Evolutionary conservation across 2,113 vertebrate species (phyloP).

Genomic region (Microtus richardsoni): DNA sequence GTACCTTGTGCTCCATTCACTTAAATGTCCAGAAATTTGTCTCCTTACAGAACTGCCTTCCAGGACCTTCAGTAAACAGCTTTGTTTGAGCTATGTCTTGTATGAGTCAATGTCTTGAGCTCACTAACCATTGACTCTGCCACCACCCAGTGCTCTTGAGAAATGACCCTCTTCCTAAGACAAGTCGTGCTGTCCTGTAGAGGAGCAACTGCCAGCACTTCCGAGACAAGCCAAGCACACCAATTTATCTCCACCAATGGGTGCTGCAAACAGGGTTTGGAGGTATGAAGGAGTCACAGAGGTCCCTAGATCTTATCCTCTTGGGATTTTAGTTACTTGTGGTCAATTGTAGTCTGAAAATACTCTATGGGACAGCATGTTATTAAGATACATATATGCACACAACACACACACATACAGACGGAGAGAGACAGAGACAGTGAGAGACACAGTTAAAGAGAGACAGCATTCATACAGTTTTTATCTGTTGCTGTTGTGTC

Average conservation of each 20-base stretch:
- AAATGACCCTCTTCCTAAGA: background rate
- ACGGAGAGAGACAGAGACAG: background rate
- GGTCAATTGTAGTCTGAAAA: background rate
- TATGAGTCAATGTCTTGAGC: background rate
- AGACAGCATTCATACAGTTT: background rate
- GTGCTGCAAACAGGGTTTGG: conserved; percentile 40
- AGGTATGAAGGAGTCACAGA: conserved; percentile 33
- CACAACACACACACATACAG: background rate
- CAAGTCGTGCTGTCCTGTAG: background rate
- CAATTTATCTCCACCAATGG: background rate
- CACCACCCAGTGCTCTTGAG: background rate
- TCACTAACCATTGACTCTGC: conserved; percentile 63
- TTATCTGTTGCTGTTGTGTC: background rate
- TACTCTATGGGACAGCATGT: background rate
- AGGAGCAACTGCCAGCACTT: background rate
- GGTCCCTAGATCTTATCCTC: too few relatives aligned
- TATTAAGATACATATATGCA: background rate
- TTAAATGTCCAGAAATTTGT: conserved; percentile 5
- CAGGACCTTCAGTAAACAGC: conserved; percentile 21
- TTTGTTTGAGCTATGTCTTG: background rate
- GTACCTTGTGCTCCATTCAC: background rate
- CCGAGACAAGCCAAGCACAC: background rate
- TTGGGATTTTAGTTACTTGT: background rate
- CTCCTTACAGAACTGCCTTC: background rate
- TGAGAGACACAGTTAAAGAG: too few relatives aligned